Conservation (phyloP, 2,113 vertebrate species). For the Nematolebias whitei region DNA sequence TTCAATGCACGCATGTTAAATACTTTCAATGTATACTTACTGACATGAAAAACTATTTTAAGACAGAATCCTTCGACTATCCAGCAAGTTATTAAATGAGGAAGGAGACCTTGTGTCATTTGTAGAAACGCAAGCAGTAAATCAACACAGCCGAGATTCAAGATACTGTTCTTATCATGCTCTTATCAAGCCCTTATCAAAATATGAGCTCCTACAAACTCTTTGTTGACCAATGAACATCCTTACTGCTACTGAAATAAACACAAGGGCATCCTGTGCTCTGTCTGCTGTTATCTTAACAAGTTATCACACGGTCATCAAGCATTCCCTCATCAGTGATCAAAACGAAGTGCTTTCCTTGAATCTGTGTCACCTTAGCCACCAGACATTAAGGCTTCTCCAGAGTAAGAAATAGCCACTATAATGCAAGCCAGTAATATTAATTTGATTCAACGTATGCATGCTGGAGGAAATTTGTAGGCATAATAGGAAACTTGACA, state of each 20-base stretch:
- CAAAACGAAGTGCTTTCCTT: conserved; percentile 33
- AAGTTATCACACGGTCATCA: conserved; percentile 57
- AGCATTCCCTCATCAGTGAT: conserved; percentile 46
- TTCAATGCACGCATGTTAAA: not conserved
- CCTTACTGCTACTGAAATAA: conserved; percentile 69
- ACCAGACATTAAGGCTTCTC: not conserved
- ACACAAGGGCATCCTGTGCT: conserved; percentile 64
- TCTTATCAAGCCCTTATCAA: conserved; percentile 73
- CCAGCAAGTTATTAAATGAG: conserved; percentile 35
- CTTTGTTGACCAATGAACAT: conserved; percentile 64
- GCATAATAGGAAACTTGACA: not conserved
- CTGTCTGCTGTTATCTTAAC: conserved; percentile 47
- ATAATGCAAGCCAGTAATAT: not conserved
- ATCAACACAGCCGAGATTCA: conserved; percentile 74
- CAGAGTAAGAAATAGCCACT: not conserved
- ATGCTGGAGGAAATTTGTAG: not conserved
- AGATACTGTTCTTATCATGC: conserved; percentile 73
- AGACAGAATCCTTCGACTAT: conserved; percentile 19
- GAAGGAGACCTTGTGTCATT: conserved; percentile 35
- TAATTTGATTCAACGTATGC: not conserved
- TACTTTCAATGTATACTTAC: not conserved
- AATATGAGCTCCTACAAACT: conserved; percentile 62
- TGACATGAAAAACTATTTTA: not conserved
- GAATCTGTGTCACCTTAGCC: conserved; percentile 9
- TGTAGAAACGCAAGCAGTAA: conserved; percentile 52